Percentiles rank a stretch among this genome's conserved stretches.
Evolutionary conservation across 2,888 invertebrate species (phyloP).

Genomic region (Oxycera nigricornis): DNA sequence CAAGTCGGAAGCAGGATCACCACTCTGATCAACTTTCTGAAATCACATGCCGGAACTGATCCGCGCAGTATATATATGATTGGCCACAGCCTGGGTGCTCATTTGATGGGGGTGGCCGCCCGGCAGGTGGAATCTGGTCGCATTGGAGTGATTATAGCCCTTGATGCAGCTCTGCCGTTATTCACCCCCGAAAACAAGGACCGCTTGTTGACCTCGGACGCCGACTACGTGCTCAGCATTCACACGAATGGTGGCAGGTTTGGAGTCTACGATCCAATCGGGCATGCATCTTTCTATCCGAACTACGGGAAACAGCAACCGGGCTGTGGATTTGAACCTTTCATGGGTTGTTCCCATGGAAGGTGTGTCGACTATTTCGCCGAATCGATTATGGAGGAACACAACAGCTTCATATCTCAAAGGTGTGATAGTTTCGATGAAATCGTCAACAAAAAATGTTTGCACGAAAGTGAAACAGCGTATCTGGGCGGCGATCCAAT

Average conservation of each 20-base stretch:
- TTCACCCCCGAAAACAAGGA: constrained; percentile 52
- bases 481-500: constrained; percentile 57
- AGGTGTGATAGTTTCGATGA: constrained; percentile 32
- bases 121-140: constrained; percentile 52
- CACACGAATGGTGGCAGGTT: constrained; percentile 57
- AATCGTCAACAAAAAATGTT: constrained; percentile 28
- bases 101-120: constrained; percentile 58
- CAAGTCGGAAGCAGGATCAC: constrained; percentile 54
- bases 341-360: constrained; percentile 56
- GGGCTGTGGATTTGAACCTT: constrained; percentile 48
- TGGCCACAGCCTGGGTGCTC: constrained; percentile 61
- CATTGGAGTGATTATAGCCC: constrained; percentile 57
- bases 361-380: constrained; percentile 57
- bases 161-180: constrained; percentile 60
- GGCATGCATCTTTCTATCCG: constrained; percentile 60
- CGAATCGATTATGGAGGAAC: constrained; percentile 53
- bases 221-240: constrained; percentile 59
- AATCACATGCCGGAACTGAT: constrained; percentile 47
- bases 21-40: constrained; percentile 53
- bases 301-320: constrained; percentile 58
- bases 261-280: constrained; percentile 56
- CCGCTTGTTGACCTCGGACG: constrained; percentile 58
- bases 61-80: constrained; percentile 55
- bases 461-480: background rate
- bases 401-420: constrained; percentile 15